Evolutionary conservation across 2,797 vertebrate genomes (phyloP), one percentile per base, ranked within the genome.

Genomic region (Phoeniculus purpureus): DNA sequence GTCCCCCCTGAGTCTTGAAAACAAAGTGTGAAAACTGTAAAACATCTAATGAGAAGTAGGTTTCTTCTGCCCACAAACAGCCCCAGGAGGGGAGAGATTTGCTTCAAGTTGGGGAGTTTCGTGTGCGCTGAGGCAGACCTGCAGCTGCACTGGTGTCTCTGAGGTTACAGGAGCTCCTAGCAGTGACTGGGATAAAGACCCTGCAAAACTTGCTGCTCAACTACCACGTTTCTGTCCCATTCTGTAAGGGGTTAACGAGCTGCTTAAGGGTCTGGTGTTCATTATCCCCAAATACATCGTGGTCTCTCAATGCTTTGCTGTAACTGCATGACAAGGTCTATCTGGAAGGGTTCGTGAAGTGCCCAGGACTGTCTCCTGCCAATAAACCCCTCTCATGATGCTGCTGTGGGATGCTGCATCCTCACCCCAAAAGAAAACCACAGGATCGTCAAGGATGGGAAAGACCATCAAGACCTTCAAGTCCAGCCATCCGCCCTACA

Each of bases 331-430:
- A 15, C 7, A 64, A 29, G 65, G 74, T 5, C 6, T 16, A 20
- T 29, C 40, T 71, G 80, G 56, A 26, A 72, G 55, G 23, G 45
- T 4, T 2, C 0, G 10, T 2, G 8, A 52, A 34, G 12, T 13
- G 14, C 60, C 58, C 31, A 29, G 8, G 59, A 50, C 15, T 43
- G 48, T 26, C 10, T 50, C 48, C 50, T 43, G 18, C 27, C 22
- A 20, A 34, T 15, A 54, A 48, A 32, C 1, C 7, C 2, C 61
- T 66, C 60, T 16, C 14, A 3, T 2, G 34, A 11, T 1, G 0
- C 37, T 23, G 13, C 78, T 0, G 1, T 32, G 47, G 52, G 58
- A 40, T 0, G 2, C 56, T 51, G 64, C 26, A 29, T 48, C 54
- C 40, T 40, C 52, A 27, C 17, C 22, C 0, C 1, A 21, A 31